Evolutionary conservation across 2,888 invertebrate species (phyloP).

Genomic region (Euphydryas editha): DNA sequence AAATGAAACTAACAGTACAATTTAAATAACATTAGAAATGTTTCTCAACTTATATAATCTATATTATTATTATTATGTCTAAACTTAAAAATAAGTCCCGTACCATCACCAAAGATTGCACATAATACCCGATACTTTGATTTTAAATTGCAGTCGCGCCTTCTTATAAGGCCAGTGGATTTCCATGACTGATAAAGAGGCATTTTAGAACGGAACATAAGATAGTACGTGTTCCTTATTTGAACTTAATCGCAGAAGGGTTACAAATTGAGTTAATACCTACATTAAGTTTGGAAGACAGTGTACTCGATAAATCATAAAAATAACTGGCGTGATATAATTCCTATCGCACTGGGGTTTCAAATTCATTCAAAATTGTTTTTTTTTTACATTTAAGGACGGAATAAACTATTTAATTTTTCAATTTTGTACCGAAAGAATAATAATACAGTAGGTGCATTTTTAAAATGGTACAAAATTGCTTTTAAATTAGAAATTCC

Average conservation of each 20-base stretch:
- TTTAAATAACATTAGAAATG: constrained; percentile 56
- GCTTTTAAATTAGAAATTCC: constrained; percentile 28
- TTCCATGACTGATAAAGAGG: constrained; percentile 79
- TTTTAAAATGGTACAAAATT: constrained; percentile 28
- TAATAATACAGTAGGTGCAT: constrained; percentile 50
- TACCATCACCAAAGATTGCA: constrained; percentile 91
- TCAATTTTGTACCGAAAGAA: constrained; percentile 52
- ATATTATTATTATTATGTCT: constrained; percentile 48
- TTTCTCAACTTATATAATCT: constrained; percentile 57
- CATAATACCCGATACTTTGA: constrained; percentile 91
- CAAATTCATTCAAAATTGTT: constrained; percentile 24
- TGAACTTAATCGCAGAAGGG: constrained; percentile 37
- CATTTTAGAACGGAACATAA: constrained; percentile 69
- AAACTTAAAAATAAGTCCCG: constrained; percentile 75
- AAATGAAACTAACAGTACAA: constrained; percentile 69
- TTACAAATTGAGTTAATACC: constrained; percentile 54
- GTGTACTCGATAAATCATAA: constrained; percentile 44
- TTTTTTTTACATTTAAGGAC: constrained; percentile 58
- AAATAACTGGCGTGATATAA: constrained; percentile 14
- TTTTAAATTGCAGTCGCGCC: constrained; percentile 83
- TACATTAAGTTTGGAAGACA: constrained; percentile 76
- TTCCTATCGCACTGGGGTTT: constrained; percentile 53
- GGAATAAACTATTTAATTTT: constrained; percentile 70
- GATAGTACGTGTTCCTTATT: constrained; percentile 58
- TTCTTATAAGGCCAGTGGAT: constrained; percentile 60